phyloP scores from a whole-genome alignment of 2,888 invertebrate genomes.

The Crepidodera aurea region DNA sequence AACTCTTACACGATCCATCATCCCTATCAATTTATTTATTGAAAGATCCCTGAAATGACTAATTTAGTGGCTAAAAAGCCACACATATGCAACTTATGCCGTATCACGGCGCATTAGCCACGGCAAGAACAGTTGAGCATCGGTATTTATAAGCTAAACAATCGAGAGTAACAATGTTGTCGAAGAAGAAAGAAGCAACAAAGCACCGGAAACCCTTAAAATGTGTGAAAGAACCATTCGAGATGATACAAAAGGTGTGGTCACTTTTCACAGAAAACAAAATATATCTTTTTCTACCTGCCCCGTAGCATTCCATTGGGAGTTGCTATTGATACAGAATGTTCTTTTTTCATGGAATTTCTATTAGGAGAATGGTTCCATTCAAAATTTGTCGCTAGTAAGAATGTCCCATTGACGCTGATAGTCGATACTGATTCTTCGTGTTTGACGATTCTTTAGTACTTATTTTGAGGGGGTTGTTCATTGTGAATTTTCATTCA shows the following conservation, averaged over 20 bases:
- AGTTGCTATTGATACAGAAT: constrained; percentile 58
- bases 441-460: constrained; percentile 47
- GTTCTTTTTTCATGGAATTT: constrained; percentile 37
- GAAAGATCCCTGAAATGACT: constrained; percentile 34
- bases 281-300: constrained; percentile 55
- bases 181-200: constrained; percentile 59
- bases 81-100: constrained; percentile 43
- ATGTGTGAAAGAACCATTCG: constrained; percentile 60
- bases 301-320: constrained; percentile 57
- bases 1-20: background rate
- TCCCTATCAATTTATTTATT: constrained; percentile 22
- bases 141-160: constrained; percentile 60
- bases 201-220: constrained; percentile 62
- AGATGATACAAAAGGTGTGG: constrained; percentile 60
- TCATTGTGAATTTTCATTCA: constrained; percentile 25
- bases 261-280: constrained; percentile 63
- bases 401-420: constrained; percentile 39
- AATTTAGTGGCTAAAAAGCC: constrained; percentile 34
- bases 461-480: constrained; percentile 39
- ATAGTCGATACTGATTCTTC: constrained; percentile 47
- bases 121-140: constrained; percentile 52
- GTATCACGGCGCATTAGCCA: constrained; percentile 53
- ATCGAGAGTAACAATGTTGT: constrained; percentile 58
- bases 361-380: constrained; percentile 46
- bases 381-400: constrained; percentile 43